Conservation (phyloP, 2,113 vertebrate genomes). For the Otis tarda region DNA sequence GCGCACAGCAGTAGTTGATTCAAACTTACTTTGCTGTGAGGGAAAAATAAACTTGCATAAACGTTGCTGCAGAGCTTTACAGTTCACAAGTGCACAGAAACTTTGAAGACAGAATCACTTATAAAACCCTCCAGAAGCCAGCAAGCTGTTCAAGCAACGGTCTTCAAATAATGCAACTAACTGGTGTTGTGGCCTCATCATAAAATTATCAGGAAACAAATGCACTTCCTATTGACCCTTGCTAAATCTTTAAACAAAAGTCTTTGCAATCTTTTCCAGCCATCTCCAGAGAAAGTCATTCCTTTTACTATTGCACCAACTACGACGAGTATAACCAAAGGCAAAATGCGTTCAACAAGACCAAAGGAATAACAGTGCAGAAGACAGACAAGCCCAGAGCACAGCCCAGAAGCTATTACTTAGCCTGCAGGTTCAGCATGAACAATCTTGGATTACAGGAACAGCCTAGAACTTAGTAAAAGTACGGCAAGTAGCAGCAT, state of each 20-base stretch:
- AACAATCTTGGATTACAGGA: neutral
- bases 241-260: constrained; percentile 10
- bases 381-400: neutral
- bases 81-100: neutral
- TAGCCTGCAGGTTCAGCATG: neutral
- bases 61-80: neutral
- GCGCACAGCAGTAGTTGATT: neutral
- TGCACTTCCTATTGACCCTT: neutral
- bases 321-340: neutral
- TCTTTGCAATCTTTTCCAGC: neutral
- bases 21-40: neutral
- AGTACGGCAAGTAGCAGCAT: neutral
- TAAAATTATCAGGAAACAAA: constrained; percentile 2
- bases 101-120: neutral
- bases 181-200: neutral
- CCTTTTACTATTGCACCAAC: neutral
- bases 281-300: neutral
- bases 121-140: neutral
- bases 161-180: neutral
- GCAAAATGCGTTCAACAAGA: constrained; percentile 17
- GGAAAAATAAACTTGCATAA: neutral
- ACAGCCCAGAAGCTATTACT: neutral
- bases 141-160: neutral
- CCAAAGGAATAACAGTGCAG: neutral
- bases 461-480: neutral